A percentile compares a stretch with the other conserved stretches of the same genome.
Evolutionary conservation across 2,888 invertebrate genomes (phyloP).

Genomic region (Phyllotreta cruciferae): DNA sequence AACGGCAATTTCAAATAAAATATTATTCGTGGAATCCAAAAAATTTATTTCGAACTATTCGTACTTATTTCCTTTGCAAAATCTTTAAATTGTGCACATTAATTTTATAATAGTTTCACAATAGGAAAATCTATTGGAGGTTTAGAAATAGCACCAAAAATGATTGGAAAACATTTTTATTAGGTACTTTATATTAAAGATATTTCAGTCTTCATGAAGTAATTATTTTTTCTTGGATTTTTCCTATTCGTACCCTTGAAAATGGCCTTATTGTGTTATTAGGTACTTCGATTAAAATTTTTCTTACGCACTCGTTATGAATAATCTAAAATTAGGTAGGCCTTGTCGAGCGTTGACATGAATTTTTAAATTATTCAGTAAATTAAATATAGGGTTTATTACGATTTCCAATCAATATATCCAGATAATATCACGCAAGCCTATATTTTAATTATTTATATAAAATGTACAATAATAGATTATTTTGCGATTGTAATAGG

Average conservation of each 20-base stretch:
- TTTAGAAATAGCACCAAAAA: too few species aligned
- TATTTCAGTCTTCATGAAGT: too few species aligned
- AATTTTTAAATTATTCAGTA: constrained; percentile 13
- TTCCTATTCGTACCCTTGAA: neutral
- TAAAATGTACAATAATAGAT: neutral
- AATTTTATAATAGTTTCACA: neutral
- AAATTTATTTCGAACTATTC: too few species aligned
- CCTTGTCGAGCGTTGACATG: constrained; percentile 5
- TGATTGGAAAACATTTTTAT: neutral
- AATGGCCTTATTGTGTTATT: neutral
- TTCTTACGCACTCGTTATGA: neutral
- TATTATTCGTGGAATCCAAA: too few species aligned
- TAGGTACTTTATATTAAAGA: neutral
- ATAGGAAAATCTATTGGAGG: neutral
- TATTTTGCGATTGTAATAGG: too few species aligned
- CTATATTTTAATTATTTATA: neutral
- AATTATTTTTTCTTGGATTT: too few species aligned
- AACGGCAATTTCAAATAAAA: too few species aligned
- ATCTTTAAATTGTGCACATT: neutral
- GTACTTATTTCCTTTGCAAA: too few species aligned
- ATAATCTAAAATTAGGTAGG: constrained; percentile 8
- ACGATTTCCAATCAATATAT: constrained; percentile 15
- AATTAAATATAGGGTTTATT: constrained; percentile 2
- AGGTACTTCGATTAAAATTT: neutral
- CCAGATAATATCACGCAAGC: neutral